phyloP scores from a whole-genome alignment of 1,140 invertebrate species.

The Caenorhabditis inopinata region DNA sequence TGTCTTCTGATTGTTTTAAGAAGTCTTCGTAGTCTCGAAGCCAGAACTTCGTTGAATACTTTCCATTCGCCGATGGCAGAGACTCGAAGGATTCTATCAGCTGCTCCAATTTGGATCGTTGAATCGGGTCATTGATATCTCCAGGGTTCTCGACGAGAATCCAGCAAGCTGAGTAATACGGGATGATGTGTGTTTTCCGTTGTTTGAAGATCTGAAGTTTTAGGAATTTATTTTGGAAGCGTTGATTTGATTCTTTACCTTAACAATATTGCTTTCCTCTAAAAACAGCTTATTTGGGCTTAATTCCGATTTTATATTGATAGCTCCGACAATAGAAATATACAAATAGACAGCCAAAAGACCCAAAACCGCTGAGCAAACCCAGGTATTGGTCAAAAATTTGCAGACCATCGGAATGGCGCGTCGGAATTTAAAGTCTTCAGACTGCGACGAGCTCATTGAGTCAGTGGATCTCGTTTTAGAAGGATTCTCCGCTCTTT shows the following conservation, averaged over 20 bases:
- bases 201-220: constrained; percentile 55
- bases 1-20: constrained; percentile 56
- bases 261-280: constrained; percentile 54
- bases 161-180: constrained; percentile 60
- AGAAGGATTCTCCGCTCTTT: neutral
- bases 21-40: constrained; percentile 63
- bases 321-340: constrained; percentile 53
- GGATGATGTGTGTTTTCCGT: constrained; percentile 61
- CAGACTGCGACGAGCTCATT: neutral
- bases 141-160: constrained; percentile 64
- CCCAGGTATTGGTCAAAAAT: constrained; percentile 54
- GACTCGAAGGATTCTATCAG: constrained; percentile 50
- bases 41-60: constrained; percentile 65
- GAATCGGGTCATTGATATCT: constrained; percentile 51
- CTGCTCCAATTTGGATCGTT: constrained; percentile 49
- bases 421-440: neutral
- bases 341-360: constrained; percentile 57
- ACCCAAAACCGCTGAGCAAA: constrained; percentile 49
- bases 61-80: constrained; percentile 58
- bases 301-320: constrained; percentile 61
- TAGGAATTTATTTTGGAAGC: neutral
- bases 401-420: constrained; percentile 45
- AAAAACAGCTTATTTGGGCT: constrained; percentile 62
- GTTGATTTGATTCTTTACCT: constrained; percentile 27
- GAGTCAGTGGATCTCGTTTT: neutral